Percentiles rank a stretch among this genome's conserved stretches.
phyloP scores from a whole-genome alignment of 2,888 invertebrate species.

The Cordilura impudica region DNA sequence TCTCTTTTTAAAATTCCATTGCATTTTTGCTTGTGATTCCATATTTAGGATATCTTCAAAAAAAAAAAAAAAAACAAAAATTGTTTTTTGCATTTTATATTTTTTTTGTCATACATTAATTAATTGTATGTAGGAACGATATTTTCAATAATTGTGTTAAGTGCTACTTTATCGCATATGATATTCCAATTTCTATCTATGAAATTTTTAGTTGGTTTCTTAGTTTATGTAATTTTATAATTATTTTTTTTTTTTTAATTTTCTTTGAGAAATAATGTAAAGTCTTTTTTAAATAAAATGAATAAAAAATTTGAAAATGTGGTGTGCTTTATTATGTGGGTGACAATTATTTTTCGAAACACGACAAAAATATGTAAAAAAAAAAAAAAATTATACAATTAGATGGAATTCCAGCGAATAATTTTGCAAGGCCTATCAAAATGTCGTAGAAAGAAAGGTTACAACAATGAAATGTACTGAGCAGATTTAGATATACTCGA shows the following conservation, averaged over 20 bases:
- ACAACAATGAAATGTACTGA: too few species aligned
- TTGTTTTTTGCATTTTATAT: not conserved
- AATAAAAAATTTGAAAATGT: slow-evolving; percentile 16
- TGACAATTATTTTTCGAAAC: too few species aligned
- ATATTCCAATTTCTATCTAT: slow-evolving; percentile 36
- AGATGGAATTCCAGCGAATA: too few species aligned
- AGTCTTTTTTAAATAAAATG: slow-evolving; percentile 58
- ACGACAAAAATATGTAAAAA: too few species aligned
- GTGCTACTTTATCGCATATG: slow-evolving; percentile 15
- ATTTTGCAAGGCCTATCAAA: too few species aligned
- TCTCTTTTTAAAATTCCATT: slow-evolving; percentile 20
- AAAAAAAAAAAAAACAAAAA: not conserved
- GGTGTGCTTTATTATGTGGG: not conserved
- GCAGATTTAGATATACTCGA: too few species aligned
- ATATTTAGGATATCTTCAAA: not conserved
- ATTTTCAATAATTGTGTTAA: slow-evolving; percentile 17
- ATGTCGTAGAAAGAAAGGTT: too few species aligned
- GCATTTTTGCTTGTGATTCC: not conserved
- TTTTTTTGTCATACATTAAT: not conserved
- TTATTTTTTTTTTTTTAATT: slow-evolving; percentile 36
- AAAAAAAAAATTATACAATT: too few species aligned
- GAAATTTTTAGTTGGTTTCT: slow-evolving; percentile 35
- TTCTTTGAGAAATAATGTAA: slow-evolving; percentile 45
- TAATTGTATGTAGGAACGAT: slow-evolving; percentile 12
- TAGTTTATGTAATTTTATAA: slow-evolving; percentile 43